Evolutionary conservation across 2,888 invertebrate genomes (phyloP).

Genomic region (Eulithis testata): DNA sequence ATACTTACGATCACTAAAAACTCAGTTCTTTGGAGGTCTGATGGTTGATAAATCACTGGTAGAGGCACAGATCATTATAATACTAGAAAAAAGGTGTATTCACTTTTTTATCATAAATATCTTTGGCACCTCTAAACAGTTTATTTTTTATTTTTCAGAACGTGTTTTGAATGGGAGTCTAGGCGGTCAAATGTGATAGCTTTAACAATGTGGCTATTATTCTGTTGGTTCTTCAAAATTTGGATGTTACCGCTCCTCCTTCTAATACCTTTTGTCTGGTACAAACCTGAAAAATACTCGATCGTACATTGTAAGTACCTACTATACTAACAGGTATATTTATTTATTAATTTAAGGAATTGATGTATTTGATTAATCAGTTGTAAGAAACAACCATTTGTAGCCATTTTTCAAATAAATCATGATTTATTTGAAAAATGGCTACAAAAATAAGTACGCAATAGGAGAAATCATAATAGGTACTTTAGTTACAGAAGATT

Average conservation of each 20-base stretch:
- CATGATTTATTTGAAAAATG: too few relatives aligned
- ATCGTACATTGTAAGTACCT: slow-evolving; percentile 60
- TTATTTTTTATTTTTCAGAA: slow-evolving; percentile 79
- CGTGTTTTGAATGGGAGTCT: slow-evolving; percentile 98
- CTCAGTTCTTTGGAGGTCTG: too few relatives aligned
- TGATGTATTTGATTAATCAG: not conserved
- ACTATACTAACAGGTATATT: too few relatives aligned
- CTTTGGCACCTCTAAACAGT: too few relatives aligned
- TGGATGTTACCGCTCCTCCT: slow-evolving; percentile 95
- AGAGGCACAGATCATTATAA: too few relatives aligned
- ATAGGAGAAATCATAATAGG: not conserved
- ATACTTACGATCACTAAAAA: too few relatives aligned
- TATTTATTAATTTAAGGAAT: not conserved
- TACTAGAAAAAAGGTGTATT: too few relatives aligned
- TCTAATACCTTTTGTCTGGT: slow-evolving; percentile 90
- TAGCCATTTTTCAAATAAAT: too few relatives aligned
- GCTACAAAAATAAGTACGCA: too few relatives aligned
- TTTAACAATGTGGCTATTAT: slow-evolving; percentile 91
- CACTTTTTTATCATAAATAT: too few relatives aligned
- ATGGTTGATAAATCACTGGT: too few relatives aligned
- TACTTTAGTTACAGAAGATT: not conserved
- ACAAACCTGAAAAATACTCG: slow-evolving; percentile 62
- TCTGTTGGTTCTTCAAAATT: slow-evolving; percentile 95
- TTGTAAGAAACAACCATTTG: too few relatives aligned
- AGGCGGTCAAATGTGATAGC: slow-evolving; percentile 91